These are phyloP conservation scores for Lasioglossum marginatum DNA, from an alignment of 2,888 invertebrate genomes.

Conservation along the genomic window DNA sequence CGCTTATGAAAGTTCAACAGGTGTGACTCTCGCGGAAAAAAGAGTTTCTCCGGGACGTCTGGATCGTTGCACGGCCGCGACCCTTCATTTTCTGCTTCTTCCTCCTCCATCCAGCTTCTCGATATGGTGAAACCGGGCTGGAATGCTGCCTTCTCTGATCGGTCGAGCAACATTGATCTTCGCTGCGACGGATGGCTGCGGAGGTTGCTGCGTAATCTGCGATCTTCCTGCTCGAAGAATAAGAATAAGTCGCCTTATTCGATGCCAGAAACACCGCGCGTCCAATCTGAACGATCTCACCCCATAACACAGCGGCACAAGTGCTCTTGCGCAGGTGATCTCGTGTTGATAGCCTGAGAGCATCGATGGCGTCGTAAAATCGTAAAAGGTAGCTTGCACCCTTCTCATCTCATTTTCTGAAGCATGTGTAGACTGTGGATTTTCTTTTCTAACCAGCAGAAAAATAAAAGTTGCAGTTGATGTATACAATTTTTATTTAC, in stretches of 20 bases:
- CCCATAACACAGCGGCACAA: neutral
- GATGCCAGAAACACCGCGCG: neutral
- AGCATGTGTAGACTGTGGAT: neutral
- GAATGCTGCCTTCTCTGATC: slow-evolving; percentile 45
- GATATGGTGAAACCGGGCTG: slow-evolving; percentile 52
- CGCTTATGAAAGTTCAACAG: slow-evolving; percentile 51
- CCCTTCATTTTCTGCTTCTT: slow-evolving; percentile 47
- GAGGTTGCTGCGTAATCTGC: slow-evolving; percentile 37
- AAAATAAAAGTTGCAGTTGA: neutral
- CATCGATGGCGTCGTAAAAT: neutral
- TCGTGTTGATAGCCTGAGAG: neutral
- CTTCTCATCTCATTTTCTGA: neutral
- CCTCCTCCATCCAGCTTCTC: slow-evolving; percentile 28
- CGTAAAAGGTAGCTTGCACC: neutral
- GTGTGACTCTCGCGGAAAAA: slow-evolving; percentile 27
- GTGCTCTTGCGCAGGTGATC: neutral
- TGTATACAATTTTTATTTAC: neutral
- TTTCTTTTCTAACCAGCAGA: neutral
- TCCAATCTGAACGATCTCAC: neutral
- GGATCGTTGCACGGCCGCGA: slow-evolving; percentile 40
- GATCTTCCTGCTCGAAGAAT: slow-evolving; percentile 3
- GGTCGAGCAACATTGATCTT: slow-evolving; percentile 45
- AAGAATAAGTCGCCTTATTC: slow-evolving; percentile 11
- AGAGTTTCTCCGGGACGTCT: slow-evolving; percentile 33
- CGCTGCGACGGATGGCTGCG: slow-evolving; percentile 5